These are phyloP conservation scores for Periophthalmus modestus DNA, from an alignment of 2,113 vertebrate species.

Conservation along the genomic window DNA sequence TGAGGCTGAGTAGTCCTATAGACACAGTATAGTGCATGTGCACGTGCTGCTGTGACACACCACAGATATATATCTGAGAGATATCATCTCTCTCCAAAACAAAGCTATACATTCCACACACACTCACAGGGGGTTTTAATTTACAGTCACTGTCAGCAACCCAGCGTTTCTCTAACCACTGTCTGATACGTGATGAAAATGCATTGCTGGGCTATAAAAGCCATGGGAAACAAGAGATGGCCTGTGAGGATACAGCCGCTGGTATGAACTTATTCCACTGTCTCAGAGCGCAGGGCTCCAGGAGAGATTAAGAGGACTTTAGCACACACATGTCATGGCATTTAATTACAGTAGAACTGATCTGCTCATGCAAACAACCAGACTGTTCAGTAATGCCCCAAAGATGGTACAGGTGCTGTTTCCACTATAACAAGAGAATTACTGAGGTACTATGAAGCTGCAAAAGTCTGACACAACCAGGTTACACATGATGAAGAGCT, in stretches of 20 bases:
- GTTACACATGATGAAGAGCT: background rate
- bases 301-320: conserved; percentile 24
- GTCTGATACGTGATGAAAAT: conserved; percentile 58
- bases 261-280: conserved; percentile 40
- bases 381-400: conserved; percentile 13
- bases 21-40: conserved; percentile 17
- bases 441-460: conserved; percentile 25
- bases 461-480: conserved; percentile 5
- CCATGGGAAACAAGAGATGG: conserved; percentile 54
- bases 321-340: conserved; percentile 11
- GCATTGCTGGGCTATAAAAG: conserved; percentile 47
- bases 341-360: conserved; percentile 31
- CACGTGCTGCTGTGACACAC: conserved; percentile 25
- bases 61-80: background rate
- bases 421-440: background rate
- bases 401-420: conserved; percentile 28
- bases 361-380: conserved; percentile 16
- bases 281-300: conserved; percentile 19
- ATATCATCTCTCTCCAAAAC: conserved; percentile 39
- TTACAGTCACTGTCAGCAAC: conserved; percentile 61
- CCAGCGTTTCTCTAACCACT: conserved; percentile 55
- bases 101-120: conserved; percentile 48
- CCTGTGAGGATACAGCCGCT: conserved; percentile 29
- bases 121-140: conserved; percentile 47
- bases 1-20: conserved; percentile 6